Percentiles rank a stretch among this genome's conserved stretches.
phyloP scores from a whole-genome alignment of 2,888 invertebrate species.

The Prenolepis imparis region DNA sequence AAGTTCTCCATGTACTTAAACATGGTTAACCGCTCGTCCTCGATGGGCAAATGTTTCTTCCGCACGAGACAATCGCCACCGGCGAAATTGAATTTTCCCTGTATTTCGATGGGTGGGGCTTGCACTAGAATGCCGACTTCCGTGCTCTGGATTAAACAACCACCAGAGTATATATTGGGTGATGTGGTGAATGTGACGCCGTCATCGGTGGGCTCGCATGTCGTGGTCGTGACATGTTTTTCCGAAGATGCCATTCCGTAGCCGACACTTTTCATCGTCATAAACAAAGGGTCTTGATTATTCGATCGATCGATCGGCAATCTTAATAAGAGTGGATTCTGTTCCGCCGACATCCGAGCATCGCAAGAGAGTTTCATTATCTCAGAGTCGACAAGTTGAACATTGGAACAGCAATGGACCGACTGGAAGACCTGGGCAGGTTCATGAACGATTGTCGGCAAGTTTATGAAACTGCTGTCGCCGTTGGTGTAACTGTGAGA shows the following conservation, averaged over 20 bases:
- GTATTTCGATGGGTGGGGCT: constrained; percentile 79
- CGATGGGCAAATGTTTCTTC: constrained; percentile 67
- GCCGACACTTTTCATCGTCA: constrained; percentile 7
- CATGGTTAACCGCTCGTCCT: constrained; percentile 52
- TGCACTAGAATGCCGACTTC: constrained; percentile 74
- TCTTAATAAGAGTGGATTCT: constrained; percentile 38
- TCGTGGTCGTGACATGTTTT: constrained; percentile 77
- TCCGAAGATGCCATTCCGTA: constrained; percentile 44
- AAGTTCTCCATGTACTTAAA: not conserved
- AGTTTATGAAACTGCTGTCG: constrained; percentile 80
- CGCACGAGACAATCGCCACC: constrained; percentile 77
- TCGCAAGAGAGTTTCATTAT: not conserved
- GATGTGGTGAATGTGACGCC: constrained; percentile 79
- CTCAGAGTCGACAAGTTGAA: constrained; percentile 2
- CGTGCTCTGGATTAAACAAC: constrained; percentile 76
- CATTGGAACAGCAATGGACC: not conserved
- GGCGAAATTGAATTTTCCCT: constrained; percentile 77
- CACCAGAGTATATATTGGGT: constrained; percentile 76
- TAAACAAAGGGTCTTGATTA: constrained; percentile 30
- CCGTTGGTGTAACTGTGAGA: constrained; percentile 76
- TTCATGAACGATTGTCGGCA: constrained; percentile 79
- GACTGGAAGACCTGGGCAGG: constrained; percentile 77
- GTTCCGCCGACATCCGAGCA: constrained; percentile 24
- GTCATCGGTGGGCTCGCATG: constrained; percentile 78
- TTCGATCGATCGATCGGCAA: constrained; percentile 25